Conservation (phyloP, 1,140 invertebrate genomes). For the Lucilia cuprina region DNA sequence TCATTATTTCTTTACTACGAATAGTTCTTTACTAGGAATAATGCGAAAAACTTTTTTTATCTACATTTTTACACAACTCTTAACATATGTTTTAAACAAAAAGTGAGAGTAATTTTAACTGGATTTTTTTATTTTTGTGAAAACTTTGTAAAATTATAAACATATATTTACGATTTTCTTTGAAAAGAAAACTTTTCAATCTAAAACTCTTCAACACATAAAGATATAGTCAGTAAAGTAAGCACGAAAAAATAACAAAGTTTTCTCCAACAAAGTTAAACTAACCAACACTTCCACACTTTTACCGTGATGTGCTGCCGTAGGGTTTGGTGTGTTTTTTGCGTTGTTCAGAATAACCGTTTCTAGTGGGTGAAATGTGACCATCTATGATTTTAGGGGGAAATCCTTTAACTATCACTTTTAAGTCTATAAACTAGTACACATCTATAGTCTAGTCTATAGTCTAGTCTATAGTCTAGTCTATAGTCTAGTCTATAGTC, state of each 20-base stretch:
- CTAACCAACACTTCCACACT: background rate
- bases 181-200: background rate
- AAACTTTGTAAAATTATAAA: background rate
- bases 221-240: background rate
- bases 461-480: too few relatives aligned
- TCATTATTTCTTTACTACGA: background rate
- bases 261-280: conserved; percentile 9
- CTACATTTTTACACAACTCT: background rate
- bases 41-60: background rate
- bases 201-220: conserved; percentile 16
- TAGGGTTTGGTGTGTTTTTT: background rate
- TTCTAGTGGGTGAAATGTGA: background rate
- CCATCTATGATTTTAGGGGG: background rate
- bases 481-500: too few relatives aligned
- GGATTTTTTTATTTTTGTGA: background rate
- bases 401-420: too few relatives aligned
- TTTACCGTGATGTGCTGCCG: background rate
- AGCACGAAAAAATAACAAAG: background rate
- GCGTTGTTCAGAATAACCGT: background rate
- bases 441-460: too few relatives aligned
- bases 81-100: background rate
- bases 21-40: background rate
- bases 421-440: too few relatives aligned
- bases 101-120: background rate
- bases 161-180: background rate